A percentile compares a stretch with the other conserved stretches of the same genome.
Evolutionary conservation across 2,797 vertebrate species (phyloP).

Genomic region (Poliocrania exsul): DNA sequence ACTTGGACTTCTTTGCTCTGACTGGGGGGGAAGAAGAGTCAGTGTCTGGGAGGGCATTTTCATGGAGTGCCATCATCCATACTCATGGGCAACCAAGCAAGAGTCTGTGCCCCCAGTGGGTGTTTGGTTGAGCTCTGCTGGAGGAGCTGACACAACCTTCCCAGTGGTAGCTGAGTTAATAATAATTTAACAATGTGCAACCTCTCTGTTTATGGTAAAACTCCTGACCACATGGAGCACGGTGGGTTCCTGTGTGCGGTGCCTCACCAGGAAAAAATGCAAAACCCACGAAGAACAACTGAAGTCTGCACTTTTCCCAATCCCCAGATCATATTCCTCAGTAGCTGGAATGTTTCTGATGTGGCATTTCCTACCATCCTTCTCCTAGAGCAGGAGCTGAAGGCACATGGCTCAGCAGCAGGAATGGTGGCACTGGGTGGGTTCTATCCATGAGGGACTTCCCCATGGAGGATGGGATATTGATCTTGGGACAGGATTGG

Average conservation of each 20-base stretch:
- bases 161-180: not conserved
- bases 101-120: not conserved
- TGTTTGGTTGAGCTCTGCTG: not conserved
- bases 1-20: not conserved
- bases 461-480: not conserved
- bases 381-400: not conserved
- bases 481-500: not conserved
- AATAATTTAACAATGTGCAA: constrained; percentile 12
- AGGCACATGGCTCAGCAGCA: not conserved
- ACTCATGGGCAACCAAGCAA: not conserved
- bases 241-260: constrained; percentile 41
- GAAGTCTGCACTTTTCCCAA: constrained; percentile 12
- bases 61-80: not conserved
- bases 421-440: not conserved
- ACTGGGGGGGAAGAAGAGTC: not conserved
- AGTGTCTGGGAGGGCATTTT: not conserved
- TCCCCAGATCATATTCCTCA: not conserved
- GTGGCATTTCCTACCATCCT: not conserved
- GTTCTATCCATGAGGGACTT: not conserved
- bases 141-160: constrained; percentile 7
- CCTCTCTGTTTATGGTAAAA: constrained; percentile 61
- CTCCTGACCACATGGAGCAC: constrained; percentile 35
- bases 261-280: constrained; percentile 81
- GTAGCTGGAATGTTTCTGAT: not conserved
- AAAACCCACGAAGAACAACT: constrained; percentile 56